Conservation (phyloP, 2,888 invertebrate genomes). For the Torymus tubicola region DNA sequence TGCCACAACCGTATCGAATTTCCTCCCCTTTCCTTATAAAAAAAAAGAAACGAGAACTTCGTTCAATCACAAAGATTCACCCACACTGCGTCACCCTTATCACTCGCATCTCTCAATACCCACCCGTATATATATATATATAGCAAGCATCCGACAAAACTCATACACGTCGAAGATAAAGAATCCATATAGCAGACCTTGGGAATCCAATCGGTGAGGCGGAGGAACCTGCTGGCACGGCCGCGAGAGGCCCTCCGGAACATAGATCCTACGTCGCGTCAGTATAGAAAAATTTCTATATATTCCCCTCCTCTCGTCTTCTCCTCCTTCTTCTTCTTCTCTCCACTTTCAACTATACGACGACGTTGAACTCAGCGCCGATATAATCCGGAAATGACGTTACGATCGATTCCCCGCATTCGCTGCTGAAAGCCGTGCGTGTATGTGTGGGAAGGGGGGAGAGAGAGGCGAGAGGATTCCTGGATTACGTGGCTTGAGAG, state of each 20-base stretch:
- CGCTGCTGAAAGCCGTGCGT: constrained; percentile 27
- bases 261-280: constrained; percentile 66
- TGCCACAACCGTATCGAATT: no score
- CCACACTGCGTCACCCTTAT: no score
- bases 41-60: no score
- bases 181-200: constrained; percentile 67
- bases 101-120: no score
- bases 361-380: neutral
- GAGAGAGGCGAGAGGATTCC: neutral
- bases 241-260: constrained; percentile 70
- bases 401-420: constrained; percentile 40
- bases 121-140: no score
- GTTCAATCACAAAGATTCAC: no score
- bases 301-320: neutral
- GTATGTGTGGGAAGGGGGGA: neutral
- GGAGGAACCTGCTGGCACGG: constrained; percentile 58
- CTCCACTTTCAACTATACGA: neutral
- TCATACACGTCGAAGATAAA: no score
- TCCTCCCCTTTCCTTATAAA: no score
- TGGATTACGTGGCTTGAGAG: neutral
- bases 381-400: constrained; percentile 53
- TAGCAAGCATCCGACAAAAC: no score
- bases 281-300: neutral
- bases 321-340: neutral
- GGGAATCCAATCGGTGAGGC: constrained; percentile 71